A percentile compares a stretch with the other conserved stretches of the same genome.
These are phyloP conservation scores for Ciconia stormi DNA, from an alignment of 2,113 vertebrate species.

Conservation along the genomic window DNA sequence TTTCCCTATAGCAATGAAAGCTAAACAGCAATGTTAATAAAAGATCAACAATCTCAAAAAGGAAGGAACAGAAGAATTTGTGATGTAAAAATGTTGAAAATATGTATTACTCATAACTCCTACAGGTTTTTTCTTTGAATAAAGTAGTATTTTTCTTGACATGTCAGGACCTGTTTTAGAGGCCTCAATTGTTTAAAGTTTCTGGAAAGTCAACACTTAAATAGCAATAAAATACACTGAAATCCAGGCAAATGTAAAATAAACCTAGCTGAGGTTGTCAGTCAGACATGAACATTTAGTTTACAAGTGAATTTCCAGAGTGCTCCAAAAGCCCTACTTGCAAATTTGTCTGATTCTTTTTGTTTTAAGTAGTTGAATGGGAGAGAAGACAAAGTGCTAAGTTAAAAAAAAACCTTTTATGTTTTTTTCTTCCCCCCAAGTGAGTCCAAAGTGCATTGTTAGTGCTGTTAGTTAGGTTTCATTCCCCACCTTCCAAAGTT, in stretches of 20 bases:
- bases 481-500: background rate
- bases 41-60: background rate
- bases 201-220: background rate
- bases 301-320: constrained; percentile 23
- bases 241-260: background rate
- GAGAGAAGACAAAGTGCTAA: background rate
- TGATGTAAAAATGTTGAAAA: background rate
- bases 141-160: background rate
- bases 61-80: background rate
- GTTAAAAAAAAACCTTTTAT: background rate
- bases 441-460: background rate
- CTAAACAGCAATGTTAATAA: background rate
- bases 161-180: background rate
- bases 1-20: background rate
- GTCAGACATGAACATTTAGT: background rate
- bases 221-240: background rate
- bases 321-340: background rate
- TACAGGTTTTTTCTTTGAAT: background rate
- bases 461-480: background rate
- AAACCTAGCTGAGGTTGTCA: background rate
- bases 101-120: background rate
- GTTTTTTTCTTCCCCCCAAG: background rate
- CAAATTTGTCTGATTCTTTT: background rate
- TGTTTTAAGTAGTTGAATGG: background rate
- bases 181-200: background rate